Percentiles rank a stretch among this genome's conserved stretches.
phyloP scores from a whole-genome alignment of 2,113 vertebrate genomes.

The Pachycephala philippinensis region DNA sequence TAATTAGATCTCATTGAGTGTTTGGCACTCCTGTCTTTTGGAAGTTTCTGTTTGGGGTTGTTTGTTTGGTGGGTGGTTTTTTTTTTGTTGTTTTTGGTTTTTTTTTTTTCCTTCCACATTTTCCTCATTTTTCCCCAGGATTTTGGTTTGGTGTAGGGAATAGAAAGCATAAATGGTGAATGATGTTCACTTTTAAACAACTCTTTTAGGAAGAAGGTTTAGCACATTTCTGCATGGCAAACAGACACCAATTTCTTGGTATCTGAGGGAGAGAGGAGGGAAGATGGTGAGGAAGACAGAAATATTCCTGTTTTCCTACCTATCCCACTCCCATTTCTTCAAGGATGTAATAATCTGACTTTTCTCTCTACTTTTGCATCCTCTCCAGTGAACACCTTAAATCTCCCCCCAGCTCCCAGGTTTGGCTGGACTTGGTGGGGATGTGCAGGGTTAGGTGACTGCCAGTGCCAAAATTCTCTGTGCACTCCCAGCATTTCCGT shows the following conservation, averaged over 20 bases:
- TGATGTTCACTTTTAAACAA: neutral
- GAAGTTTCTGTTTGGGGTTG: neutral
- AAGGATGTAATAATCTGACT: neutral
- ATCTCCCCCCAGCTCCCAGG: neutral
- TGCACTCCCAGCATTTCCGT: neutral
- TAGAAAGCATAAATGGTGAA: neutral
- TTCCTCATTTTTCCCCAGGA: accelerated
- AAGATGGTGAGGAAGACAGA: neutral
- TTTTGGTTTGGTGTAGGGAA: neutral
- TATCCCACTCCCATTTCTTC: neutral
- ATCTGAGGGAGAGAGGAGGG: neutral
- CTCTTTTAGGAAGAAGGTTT: neutral
- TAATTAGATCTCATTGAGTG: accelerated
- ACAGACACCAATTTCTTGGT: neutral
- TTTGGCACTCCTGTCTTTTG: neutral
- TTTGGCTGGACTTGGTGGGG: neutral
- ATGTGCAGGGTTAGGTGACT: neutral
- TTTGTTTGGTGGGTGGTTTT: neutral
- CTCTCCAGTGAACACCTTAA: neutral
- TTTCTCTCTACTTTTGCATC: neutral
- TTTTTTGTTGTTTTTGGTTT: too few species aligned
- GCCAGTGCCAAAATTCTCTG: neutral
- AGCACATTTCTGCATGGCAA: neutral
- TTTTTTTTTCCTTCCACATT: neutral
- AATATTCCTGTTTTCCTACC: neutral